Base-by-base conservation (phyloP, 1,140 invertebrate species). In the Lepidurus apus region DNA sequence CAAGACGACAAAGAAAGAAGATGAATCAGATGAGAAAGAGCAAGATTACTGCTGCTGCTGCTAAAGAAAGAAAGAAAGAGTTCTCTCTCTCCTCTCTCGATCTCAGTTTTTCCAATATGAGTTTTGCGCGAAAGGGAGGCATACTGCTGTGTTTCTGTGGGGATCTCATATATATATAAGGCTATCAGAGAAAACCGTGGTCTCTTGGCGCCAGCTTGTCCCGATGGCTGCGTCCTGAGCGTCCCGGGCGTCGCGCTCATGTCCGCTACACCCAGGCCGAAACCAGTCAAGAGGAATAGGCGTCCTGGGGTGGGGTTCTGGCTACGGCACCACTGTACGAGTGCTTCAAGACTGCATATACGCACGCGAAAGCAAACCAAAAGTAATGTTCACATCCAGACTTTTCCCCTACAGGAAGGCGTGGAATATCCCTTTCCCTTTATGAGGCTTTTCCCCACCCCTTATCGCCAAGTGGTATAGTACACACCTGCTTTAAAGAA, bases 121-220 rank as follows among this genome's bases (percentile, higher is more conserved):
- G 53, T 17, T 65, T 21, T 21, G 53, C 53, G 9, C 53, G 53
- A 65, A 65, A 65, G 53, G 34, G 53, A 65, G 53, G 53, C 53
- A 65, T 21, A 65, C 53, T 65, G 53, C 21, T 13, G 53, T 65
- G 53, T 65, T 34, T 65, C 53, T 9, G 17, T 65, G 53, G 21
- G 17, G 53, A n/a, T 65, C n/a, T 65, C 53, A 65, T 65, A 65
- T 65, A 47, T 7, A 65, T 65, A 65, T 65, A 65, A 65, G 53
- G 9, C 53, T 65, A 65, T 65, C 53, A n/a, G 53, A 65, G 53
- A 65, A 65, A 34, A 34, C 34, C 53, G 53, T 65, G 53, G 53
- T 65, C 53, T 65, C 53, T 65, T 65, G 53, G 53, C 53, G 53
- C 53, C 53, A 65, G 53, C 53, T 65, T 65, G 53, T 65, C 53